Base-by-base conservation (phyloP, 2,797 vertebrate species). In the Crenuchus spilurus region DNA sequence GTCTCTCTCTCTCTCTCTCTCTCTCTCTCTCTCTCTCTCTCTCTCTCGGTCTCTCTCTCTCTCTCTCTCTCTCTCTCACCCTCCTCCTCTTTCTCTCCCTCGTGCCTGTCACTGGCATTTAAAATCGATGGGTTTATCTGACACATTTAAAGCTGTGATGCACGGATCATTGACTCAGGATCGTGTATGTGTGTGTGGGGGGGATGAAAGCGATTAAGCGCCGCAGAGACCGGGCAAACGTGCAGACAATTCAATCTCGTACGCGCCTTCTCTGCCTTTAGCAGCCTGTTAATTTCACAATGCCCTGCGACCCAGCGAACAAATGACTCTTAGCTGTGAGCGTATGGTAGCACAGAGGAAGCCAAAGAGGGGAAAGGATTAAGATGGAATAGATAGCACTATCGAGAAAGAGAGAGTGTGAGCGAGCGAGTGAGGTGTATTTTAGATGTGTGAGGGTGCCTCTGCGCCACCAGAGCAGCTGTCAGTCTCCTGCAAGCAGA, bases 321-420 rank as follows among this genome's bases (percentile, higher is more conserved):
- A 81, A 69, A 79, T 77, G 77, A 84, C 85, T 86, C 82, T 57
- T 64, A 77, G 85, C 82, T 70, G 48, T 41, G 63, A 77, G 82
- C 78, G 83, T 82, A 76, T 77, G 84, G 80, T 70, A 66, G 75
- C 64, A 75, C 75, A 76, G 76, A 75, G 74, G 83, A 85, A 77
- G 30, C 71, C 24, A 69, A 60, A 54, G 76, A 70, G 73, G 39
- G 70, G 76, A 83, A 79, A 69, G 86, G 88, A 87, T 91, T 89
- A 87, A 84, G 84, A 90, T 90, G 75, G 85, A 87, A 89, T 78
- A 72, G 87, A 90, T 87, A 88, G 81, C 73, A 24, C 86, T 83
- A 81, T 88, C 78, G 33, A 85, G 77, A 85, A 79, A 81, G 79
- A 77, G 74, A 39, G 77, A 1, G 55, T 39, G 35, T 4, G 31